Evolutionary conservation across 1,140 invertebrate species (phyloP), one percentile per base, ranked within the genome.

Genomic region (Nymphalis io): DNA sequence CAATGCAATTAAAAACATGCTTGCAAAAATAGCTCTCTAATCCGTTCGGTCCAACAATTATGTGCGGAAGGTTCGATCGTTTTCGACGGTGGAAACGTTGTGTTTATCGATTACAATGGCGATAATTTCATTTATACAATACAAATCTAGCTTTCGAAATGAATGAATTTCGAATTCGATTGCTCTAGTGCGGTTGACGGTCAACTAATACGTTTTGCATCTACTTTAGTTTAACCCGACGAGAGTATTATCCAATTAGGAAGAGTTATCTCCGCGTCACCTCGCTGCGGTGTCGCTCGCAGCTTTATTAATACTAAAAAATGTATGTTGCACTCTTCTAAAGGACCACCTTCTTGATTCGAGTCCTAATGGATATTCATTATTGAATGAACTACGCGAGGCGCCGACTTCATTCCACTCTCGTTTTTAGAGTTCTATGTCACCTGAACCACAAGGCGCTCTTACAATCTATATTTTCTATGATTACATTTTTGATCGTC

Each of bases 261-360:
- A 8, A 33, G 27, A 33, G 0, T 33, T 33, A 33, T 33, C 27
- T 33, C 27, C 27, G 27, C 5, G 21, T n/a, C 18, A 10, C 20
- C 21, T 33, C 15, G 21, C 23, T 27, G 12, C 12, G 13, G 23
- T 33, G 53, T 57, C 53, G 53, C 23, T 15, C 5, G 21, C 13
- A 5, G 33, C 53, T 57, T 57, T 57, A 57, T 57, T 23, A 27
- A 57, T n/a, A 21, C 53, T 57, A 57, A 57, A 57, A 57, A 57
- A 57, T 57, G 53, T 57, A 57, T 57, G 33, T 21, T 33, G 53
- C 53, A 10, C 23, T 57, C 53, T 27, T 33, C 53, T 27, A 15
- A 57, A 33, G 21, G 4, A 33, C 23, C 53, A 27, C 53, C 27
- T 33, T 27, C 53, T 33, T 57, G 16, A n/a, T 27, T 57, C 33